These are phyloP conservation scores for Poecilia picta DNA, from an alignment of 2,797 vertebrate species.

Conservation along the genomic window DNA sequence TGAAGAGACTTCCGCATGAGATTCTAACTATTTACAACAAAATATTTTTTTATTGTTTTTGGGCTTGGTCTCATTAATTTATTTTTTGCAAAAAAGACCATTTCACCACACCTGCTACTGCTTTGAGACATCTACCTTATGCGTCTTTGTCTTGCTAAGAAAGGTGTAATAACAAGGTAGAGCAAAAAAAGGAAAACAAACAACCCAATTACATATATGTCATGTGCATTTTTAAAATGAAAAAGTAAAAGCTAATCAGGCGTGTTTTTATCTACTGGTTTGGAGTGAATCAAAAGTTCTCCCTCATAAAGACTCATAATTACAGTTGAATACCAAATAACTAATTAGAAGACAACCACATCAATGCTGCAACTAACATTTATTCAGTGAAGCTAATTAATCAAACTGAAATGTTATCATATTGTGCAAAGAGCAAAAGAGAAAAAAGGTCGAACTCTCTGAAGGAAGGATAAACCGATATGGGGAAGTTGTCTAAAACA, in stretches of 20 bases:
- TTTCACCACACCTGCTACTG: background rate
- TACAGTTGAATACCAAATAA: background rate
- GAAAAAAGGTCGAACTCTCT: background rate
- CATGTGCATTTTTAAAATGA: background rate
- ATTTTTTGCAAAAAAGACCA: background rate
- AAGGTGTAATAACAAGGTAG: background rate
- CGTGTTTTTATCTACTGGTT: too few species aligned
- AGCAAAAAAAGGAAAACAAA: background rate
- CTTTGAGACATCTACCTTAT: background rate
- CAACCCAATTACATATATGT: background rate
- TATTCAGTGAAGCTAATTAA: background rate
- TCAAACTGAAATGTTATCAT: background rate
- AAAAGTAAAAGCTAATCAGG: background rate
- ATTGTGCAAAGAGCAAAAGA: background rate
- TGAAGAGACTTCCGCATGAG: background rate
- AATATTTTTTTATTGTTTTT: background rate
- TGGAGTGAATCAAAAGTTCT: background rate
- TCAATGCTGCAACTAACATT: background rate
- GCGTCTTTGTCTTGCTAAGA: background rate
- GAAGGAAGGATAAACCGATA: background rate
- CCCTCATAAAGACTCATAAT: background rate
- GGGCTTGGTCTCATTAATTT: background rate
- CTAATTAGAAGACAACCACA: background rate
- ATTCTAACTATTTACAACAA: background rate
- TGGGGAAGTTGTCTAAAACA: background rate